Percentiles rank a stretch among this genome's conserved stretches.
These are phyloP conservation scores for Hipparchia semele DNA, from an alignment of 2,888 invertebrate genomes.

Conservation along the genomic window DNA sequence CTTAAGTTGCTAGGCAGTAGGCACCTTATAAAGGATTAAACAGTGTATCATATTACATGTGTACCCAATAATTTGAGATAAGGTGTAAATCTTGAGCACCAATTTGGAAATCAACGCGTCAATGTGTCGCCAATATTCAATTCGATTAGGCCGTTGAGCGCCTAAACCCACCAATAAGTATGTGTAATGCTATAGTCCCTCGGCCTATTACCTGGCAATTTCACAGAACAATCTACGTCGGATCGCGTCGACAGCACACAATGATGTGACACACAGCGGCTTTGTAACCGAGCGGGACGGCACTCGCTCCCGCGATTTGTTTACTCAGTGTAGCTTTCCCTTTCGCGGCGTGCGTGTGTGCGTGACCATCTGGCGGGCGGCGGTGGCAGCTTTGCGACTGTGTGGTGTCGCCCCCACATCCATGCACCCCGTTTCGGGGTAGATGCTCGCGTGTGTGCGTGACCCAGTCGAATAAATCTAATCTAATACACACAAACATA, in stretches of 20 bases:
- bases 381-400: constrained; percentile 61
- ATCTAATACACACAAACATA: constrained; percentile 81
- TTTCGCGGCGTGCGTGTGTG: constrained; percentile 71
- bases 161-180: constrained; percentile 78
- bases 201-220: constrained; percentile 83
- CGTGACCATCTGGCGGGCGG: constrained; percentile 74
- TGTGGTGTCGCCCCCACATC: constrained; percentile 71
- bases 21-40: background rate
- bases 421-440: constrained; percentile 71
- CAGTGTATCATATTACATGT: background rate
- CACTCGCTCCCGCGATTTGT: constrained; percentile 75
- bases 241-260: constrained; percentile 76
- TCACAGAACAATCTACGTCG: constrained; percentile 81
- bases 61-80: background rate
- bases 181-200: constrained; percentile 80
- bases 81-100: constrained; percentile 34
- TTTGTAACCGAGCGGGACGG: constrained; percentile 74
- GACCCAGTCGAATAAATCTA: constrained; percentile 83
- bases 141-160: constrained; percentile 75
- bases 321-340: constrained; percentile 82
- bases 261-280: constrained; percentile 72
- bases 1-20: background rate
- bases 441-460: constrained; percentile 67
- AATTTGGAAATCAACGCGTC: constrained; percentile 52
- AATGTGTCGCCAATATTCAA: constrained; percentile 69